Conservation (phyloP, 2,113 vertebrate species). For the Potamarius usumacintae region DNA sequence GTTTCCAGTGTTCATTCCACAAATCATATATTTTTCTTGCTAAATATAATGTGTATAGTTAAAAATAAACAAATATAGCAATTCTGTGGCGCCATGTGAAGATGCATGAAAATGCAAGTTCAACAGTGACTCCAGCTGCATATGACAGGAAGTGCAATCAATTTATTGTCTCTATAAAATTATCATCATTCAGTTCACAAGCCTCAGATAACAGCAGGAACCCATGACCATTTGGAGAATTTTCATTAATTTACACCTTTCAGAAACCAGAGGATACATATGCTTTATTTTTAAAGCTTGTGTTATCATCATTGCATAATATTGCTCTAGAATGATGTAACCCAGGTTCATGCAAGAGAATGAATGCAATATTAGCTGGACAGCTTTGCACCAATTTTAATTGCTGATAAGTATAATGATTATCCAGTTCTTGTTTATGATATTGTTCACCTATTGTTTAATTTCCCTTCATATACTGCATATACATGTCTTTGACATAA, state of each 20-base stretch:
- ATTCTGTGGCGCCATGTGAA: background rate
- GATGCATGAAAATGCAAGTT: background rate
- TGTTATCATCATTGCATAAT: slow-evolving; percentile 31
- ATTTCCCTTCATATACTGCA: background rate
- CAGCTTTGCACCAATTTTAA: background rate
- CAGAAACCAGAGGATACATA: background rate
- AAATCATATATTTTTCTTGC: background rate
- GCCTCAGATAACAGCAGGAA: background rate
- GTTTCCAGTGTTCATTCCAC: background rate
- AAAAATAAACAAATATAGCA: background rate
- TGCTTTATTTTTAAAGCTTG: slow-evolving; percentile 29
- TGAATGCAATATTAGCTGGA: slow-evolving; percentile 10
- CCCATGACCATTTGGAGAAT: background rate
- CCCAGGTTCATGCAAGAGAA: slow-evolving; percentile 23
- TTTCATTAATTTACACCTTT: background rate
- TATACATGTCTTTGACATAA: background rate
- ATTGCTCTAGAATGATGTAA: slow-evolving; percentile 33
- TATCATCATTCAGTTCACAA: background rate
- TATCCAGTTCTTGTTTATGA: background rate
- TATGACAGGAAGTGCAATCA: slow-evolving; percentile 23
- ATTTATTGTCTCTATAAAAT: background rate
- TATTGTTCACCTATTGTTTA: background rate
- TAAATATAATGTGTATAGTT: background rate
- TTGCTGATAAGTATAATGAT: slow-evolving; percentile 16
- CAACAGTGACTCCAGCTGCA: slow-evolving; percentile 46